Evolutionary conservation across 2,113 vertebrate genomes (phyloP), one percentile per base, ranked within the genome.

Genomic region (Hippocampus mohnikei): DNA sequence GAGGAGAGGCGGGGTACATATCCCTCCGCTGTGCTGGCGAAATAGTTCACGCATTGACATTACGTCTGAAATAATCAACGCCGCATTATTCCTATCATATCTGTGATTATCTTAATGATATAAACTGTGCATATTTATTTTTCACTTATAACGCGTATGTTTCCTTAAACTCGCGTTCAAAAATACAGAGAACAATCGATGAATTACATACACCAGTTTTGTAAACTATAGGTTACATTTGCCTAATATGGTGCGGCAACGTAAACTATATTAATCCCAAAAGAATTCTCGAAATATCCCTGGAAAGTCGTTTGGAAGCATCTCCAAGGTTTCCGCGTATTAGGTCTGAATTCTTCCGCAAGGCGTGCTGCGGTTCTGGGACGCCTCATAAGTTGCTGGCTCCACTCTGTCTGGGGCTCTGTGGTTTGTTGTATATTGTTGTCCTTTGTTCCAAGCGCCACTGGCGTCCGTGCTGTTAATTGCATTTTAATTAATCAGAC

Each of bases 361-460:
- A 80, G 89, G 79, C 73, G 92, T 90, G 83, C 85, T 91, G 76
- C 86, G 91, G 88, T 81, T 83, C 69, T 56, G 85, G 86, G 76
- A 89, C 89, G 90, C 90, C 90, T 91, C 90, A 79, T 72, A 81
- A 82, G 71, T 91, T 88, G 64, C 78, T 91, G 93, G 92, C 92
- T 93, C 91, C 93, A 83, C 77, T 88, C 81, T 88, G 91, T 93
- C 92, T 92, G 89, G 84, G 78, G 73, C 65, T 5, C 73, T 70
- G 79, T 63, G 78, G 78, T 71, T 69, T 58, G 66, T 59, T 79
- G 72, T 75, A 75, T 72, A 77, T 82, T 80, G 77, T 79, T 81
- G 79, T 82, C 82, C 67, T 84, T 86, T 84, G 68, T 59, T 71
- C 65, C 46, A 67, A 3, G 62, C 68, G 52, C 60, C 46, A 41